Evolutionary conservation across 2,888 invertebrate genomes (phyloP).

Genomic region (Athalia rosae): DNA sequence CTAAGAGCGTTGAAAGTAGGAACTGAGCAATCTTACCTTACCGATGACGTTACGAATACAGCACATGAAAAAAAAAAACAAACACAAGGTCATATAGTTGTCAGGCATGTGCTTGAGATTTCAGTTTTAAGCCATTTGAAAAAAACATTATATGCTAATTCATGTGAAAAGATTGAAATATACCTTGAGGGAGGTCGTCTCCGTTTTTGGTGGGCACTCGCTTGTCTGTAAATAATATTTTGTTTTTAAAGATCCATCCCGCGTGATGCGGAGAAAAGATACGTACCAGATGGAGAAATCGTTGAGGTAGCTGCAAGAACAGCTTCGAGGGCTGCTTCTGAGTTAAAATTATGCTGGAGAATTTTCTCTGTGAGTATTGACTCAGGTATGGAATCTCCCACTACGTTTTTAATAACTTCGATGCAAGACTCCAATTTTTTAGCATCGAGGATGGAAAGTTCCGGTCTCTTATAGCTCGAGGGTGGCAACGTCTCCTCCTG

Average conservation of each 20-base stretch:
- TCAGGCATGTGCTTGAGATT: neutral
- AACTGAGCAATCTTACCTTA: slow-evolving; percentile 70
- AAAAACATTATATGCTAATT: slow-evolving; percentile 2
- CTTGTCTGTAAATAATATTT: slow-evolving; percentile 53
- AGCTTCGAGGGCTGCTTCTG: slow-evolving; percentile 83
- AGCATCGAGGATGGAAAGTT: slow-evolving; percentile 81
- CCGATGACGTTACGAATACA: slow-evolving; percentile 60
- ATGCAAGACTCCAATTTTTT: slow-evolving; percentile 88
- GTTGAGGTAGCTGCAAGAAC: slow-evolving; percentile 78
- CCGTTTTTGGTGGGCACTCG: slow-evolving; percentile 50
- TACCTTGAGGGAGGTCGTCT: slow-evolving; percentile 60
- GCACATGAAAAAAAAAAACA: slow-evolving; percentile 63
- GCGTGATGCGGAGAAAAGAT: slow-evolving; percentile 49
- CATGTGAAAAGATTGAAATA: slow-evolving; percentile 46
- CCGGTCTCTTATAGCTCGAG: slow-evolving; percentile 73
- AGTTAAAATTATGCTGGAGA: slow-evolving; percentile 83
- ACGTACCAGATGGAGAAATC: slow-evolving; percentile 61
- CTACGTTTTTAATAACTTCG: slow-evolving; percentile 86
- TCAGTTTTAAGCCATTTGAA: neutral
- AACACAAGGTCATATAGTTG: slow-evolving; percentile 43
- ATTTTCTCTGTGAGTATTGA: slow-evolving; percentile 83
- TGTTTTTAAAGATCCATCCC: slow-evolving; percentile 31
- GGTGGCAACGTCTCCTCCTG: slow-evolving; percentile 62
- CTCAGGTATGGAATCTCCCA: slow-evolving; percentile 86
- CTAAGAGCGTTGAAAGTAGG: slow-evolving; percentile 44